Percentiles rank a stretch among this genome's conserved stretches.
Evolutionary conservation across 2,797 vertebrate species (phyloP).

Genomic region (Centropyge bicolor): DNA sequence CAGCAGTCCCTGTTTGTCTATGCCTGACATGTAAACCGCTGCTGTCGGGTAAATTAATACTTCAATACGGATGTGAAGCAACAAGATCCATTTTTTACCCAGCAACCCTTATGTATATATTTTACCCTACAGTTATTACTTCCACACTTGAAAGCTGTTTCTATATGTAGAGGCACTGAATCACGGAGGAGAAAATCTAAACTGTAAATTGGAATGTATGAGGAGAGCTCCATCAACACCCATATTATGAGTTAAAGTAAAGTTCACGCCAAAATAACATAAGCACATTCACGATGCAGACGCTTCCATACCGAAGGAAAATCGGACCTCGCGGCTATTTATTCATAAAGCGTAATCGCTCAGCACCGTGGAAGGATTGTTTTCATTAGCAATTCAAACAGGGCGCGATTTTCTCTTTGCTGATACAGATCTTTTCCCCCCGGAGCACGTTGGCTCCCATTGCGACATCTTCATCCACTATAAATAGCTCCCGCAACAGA

Average conservation of each 20-base stretch:
- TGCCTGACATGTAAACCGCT: slow-evolving; percentile 6
- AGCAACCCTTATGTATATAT: neutral
- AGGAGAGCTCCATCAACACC: neutral
- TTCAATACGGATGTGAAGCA: slow-evolving; percentile 11
- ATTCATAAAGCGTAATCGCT: slow-evolving; percentile 65
- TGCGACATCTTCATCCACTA: slow-evolving; percentile 54
- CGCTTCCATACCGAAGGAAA: slow-evolving; percentile 24
- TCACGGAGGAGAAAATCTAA: neutral
- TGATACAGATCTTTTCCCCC: slow-evolving; percentile 67
- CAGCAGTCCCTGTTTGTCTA: slow-evolving; percentile 24
- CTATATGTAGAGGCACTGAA: neutral
- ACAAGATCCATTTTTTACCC: neutral
- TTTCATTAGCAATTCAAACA: slow-evolving; percentile 78
- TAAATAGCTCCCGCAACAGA: slow-evolving; percentile 51
- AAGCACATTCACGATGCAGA: slow-evolving; percentile 38
- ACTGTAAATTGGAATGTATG: neutral
- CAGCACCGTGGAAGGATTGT: slow-evolving; percentile 53
- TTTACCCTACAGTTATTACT: neutral
- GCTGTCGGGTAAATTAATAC: slow-evolving; percentile 15
- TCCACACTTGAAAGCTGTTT: neutral
- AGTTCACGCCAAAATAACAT: slow-evolving; percentile 5
- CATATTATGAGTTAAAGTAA: neutral
- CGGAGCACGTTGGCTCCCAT: slow-evolving; percentile 49
- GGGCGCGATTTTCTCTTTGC: slow-evolving; percentile 49
- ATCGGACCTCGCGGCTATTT: slow-evolving; percentile 59